phyloP scores from a whole-genome alignment of 2,888 invertebrate species.

The Troides oblongomaculatus region DNA sequence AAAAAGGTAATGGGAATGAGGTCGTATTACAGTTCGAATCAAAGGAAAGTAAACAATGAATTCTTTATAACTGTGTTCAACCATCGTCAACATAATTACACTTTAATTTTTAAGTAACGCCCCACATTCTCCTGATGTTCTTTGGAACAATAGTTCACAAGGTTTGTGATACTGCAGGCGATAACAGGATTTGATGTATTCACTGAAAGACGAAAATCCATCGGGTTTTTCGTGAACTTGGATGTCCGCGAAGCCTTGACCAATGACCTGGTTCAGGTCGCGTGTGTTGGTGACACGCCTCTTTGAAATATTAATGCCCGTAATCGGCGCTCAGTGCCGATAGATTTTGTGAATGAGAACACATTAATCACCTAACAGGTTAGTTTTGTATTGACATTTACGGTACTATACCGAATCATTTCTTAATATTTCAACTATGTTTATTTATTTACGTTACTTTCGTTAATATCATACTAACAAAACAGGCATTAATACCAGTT shows the following conservation, averaged over 20 bases:
- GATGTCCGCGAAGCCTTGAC: constrained; percentile 38
- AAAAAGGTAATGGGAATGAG: background rate
- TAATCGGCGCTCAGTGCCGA: constrained; percentile 44
- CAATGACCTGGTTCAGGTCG: constrained; percentile 43
- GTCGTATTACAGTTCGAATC: background rate
- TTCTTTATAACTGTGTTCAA: constrained; percentile 1
- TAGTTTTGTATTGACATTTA: constrained; percentile 1
- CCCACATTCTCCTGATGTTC: constrained; percentile 16
- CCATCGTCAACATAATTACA: constrained; percentile 8
- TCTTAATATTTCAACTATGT: background rate
- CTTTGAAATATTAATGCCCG: constrained; percentile 47
- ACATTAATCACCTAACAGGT: constrained; percentile 30
- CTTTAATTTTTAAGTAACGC: constrained; percentile 16
- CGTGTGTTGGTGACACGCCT: constrained; percentile 32
- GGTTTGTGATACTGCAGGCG: background rate
- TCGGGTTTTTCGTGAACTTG: constrained; percentile 17
- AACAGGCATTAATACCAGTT: background rate
- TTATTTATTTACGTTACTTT: background rate
- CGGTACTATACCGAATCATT: background rate
- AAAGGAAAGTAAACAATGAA: constrained; percentile 16
- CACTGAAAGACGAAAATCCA: constrained; percentile 11
- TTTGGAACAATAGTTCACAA: constrained; percentile 1
- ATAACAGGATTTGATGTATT: constrained; percentile 10
- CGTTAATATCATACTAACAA: background rate
- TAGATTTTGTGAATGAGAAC: constrained; percentile 38